Conservation (phyloP, 2,888 invertebrate genomes). For the Diarsia rubi region DNA sequence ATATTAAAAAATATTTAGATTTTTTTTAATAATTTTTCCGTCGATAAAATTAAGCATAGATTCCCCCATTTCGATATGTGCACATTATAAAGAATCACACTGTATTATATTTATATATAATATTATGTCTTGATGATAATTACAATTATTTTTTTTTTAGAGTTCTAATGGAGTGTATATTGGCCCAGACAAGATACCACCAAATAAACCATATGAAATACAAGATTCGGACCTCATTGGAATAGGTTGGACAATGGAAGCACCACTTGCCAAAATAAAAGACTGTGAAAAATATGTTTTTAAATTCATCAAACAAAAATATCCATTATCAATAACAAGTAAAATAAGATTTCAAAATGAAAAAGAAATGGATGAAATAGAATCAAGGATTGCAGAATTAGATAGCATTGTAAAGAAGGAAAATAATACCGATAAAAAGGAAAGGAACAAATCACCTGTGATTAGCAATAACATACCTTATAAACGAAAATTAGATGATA, state of each 20-base stretch:
- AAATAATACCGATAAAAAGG: constrained; percentile 3
- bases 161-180: constrained; percentile 92
- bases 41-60: no score
- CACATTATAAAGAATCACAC: no score
- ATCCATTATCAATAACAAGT: constrained; percentile 62
- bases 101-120: neutral
- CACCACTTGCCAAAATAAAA: constrained; percentile 74
- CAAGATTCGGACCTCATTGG: constrained; percentile 88
- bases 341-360: constrained; percentile 80
- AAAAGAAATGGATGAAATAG: constrained; percentile 75
- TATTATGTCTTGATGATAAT: neutral
- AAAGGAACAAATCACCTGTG: constrained; percentile 61
- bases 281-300: constrained; percentile 84
- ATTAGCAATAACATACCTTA: constrained; percentile 66
- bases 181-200: constrained; percentile 83
- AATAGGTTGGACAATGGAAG: constrained; percentile 86
- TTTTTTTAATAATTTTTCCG: no score
- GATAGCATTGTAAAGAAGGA: constrained; percentile 46
- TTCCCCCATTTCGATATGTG: no score
- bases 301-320: constrained; percentile 75
- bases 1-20: no score
- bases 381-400: constrained; percentile 71
- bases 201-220: constrained; percentile 78
- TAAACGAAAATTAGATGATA: constrained; percentile 76
- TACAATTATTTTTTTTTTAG: constrained; percentile 78